Evolutionary conservation across 2,888 invertebrate species (phyloP), one percentile per base, ranked within the genome.

Genomic region (Alentia gelatinosa): DNA sequence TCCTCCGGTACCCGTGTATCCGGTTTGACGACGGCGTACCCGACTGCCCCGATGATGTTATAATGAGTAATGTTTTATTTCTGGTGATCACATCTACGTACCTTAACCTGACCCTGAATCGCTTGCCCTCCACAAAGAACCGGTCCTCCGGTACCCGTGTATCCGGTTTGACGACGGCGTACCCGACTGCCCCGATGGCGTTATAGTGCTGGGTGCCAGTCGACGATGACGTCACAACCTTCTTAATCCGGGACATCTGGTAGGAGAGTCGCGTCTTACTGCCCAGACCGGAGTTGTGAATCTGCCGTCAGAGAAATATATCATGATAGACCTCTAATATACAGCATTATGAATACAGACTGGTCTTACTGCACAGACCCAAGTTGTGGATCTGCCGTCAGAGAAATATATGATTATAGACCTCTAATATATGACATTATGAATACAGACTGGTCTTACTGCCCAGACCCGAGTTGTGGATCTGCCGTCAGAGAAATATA

Each of bases 51-150:
- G 0, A 92, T 91, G 56, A 91, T 90, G 89, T 93, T 93, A 37
- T 90, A 93, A 7, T 90, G 92, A n/a, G n/a, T n/a, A n/a, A n/a
- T n/a, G n/a, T n/a, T n/a, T n/a, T n/a, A n/a, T n/a, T n/a, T n/a
- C n/a, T n/a, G n/a, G n/a, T n/a, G n/a, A n/a, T n/a, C n/a, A n/a
- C n/a, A n/a, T n/a, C n/a, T n/a, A 90, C 90, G 39, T 19, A 93
- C 92, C 93, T 88, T 40, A 93, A 74, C n/a, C 93, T 79, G 37
- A 93, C 90, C 68, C 93, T 79, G 90, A 93, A 93, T 23, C 92
- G 56, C 7, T 90, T 89, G n/a, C 91, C 93, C 0, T 91, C 90
- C 4, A 63, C 84, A 89, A 93, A 93, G 91, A 93, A 93, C 42
- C 92, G 91, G 89, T 92, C 92, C n/a, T 91, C 92, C 1, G 93